Base-by-base conservation (phyloP, 2,113 vertebrate genomes). In the Pseudorasbora parva region DNA sequence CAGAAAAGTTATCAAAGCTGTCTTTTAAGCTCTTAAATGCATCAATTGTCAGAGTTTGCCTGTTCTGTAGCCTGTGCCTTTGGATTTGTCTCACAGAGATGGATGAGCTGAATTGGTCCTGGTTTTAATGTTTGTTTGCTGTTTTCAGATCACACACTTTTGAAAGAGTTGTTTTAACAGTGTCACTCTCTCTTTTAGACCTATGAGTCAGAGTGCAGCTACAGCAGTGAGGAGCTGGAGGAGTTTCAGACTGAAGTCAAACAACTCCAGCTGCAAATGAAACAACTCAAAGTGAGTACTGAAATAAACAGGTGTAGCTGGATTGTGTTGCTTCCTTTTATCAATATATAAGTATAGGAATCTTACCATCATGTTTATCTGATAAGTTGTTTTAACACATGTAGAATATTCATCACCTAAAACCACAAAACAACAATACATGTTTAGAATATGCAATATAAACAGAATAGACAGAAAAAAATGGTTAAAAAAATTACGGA, bases 181-280 rank as follows among this genome's bases (percentile, higher is more conserved):
- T 45, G 54, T 79, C 9, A 74, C 76, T 77, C 54, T 66, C 30
- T 81, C 12, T 77, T 87, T 5, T 85, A 97, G 97, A 94, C 93
- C 0, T 94, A 92, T 0, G 95, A 96, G 43, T 92, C 95, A 0
- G 91, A 95, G 68, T 92, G 88, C 89, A 95, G 93, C 89, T 95
- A 92, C 4, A 94, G 94, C 87, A 95, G 86, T 0, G 95, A 96
- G 85, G 95, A 97, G 45, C 87, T 96, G 90, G 96, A 97, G 82
- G 94, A 95, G 88, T 94, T 96, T 85, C 95, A 96, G 78, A 90
- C 92, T 1, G 96, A 96, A 85, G 93, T 95, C 86, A 92, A 92
- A 49, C 94, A 96, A 37, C 90, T 96, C 78, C 93, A 94, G 76
- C 93, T 92, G 12, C 95, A 97, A 90, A 94, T 96, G 82, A 95